Evolutionary conservation across 37 sponge, comb jelly and placozoan species (phyloP).

Genomic region (Geodia barretti): DNA sequence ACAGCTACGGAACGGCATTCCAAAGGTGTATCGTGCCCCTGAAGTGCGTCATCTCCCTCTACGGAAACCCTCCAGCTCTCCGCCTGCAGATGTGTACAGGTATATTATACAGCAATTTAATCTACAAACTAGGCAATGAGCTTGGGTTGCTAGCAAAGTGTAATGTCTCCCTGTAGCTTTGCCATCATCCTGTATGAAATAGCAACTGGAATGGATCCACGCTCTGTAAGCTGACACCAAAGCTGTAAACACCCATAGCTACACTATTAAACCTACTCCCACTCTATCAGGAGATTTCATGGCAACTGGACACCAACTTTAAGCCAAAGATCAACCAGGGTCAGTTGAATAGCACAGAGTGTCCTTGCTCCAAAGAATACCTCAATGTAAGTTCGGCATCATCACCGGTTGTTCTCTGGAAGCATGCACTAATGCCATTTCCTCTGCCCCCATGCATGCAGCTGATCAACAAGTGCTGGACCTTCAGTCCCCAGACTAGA

Average conservation of each 20-base stretch:
- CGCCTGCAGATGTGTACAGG: constrained; percentile 78
- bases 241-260: too few relatives aligned
- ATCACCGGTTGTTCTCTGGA: neutral
- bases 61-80: neutral
- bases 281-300: neutral
- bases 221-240: constrained; percentile 69
- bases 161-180: too few relatives aligned
- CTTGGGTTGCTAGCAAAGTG: too few relatives aligned
- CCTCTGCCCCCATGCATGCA: constrained; percentile 10
- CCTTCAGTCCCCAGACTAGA: constrained; percentile 28
- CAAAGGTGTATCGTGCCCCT: constrained; percentile 48
- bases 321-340: constrained; percentile 46
- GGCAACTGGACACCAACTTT: constrained; percentile 14
- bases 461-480: constrained; percentile 81
- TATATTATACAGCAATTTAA: too few relatives aligned
- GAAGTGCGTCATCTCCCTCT: constrained; percentile 26
- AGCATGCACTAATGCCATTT: too few relatives aligned
- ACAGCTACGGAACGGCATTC: neutral
- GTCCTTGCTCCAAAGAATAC: constrained; percentile 70
- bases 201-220: constrained; percentile 77
- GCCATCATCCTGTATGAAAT: constrained; percentile 78
- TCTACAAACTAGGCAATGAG: too few relatives aligned
- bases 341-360: constrained; percentile 36
- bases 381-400: constrained; percentile 39
- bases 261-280: neutral